Evolutionary conservation across 2,888 invertebrate species (phyloP), one percentile per base, ranked within the genome.

Genomic region (Dryobotodes eremita): DNA sequence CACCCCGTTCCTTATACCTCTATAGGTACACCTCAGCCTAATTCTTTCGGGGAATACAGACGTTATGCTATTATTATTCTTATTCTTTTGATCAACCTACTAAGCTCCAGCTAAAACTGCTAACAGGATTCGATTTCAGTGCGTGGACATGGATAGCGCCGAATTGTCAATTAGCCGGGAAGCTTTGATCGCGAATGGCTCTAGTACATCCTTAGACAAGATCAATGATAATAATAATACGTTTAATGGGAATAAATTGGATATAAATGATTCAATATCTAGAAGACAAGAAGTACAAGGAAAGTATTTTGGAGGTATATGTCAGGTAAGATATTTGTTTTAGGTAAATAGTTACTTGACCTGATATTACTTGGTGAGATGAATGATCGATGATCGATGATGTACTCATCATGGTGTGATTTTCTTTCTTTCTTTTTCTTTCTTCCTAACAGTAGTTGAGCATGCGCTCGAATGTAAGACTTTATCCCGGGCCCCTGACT

Each of bases 321-420:
- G 86, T 79, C 82, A 86, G 86, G 86, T 80, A 71, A 64, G 62
- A 36, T 2, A 17, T 55, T 31, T 46, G 20, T 31, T 53, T 20
- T 1, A n/a, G 20, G 2, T 31, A 23, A 4, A 4, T 61, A n/a
- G 11, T 53, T 31, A 8, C 42, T 48, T n/a, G 23, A 5, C 31
- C 1, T 15, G 36, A 62, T n/a, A 8, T 26, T 26, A 66, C 65
- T n/a, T n/a, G n/a, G n/a, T 46, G 46, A 26, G 26, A 66, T 20
- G 20, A 46, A 26, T 20, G n/a, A n/a, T n/a, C n/a, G n/a, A n/a
- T n/a, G n/a, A n/a, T n/a, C n/a, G n/a, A n/a, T n/a, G n/a, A n/a
- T n/a, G n/a, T n/a, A n/a, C n/a, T n/a, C n/a, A n/a, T n/a, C n/a
- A n/a, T n/a, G n/a, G n/a, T n/a, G n/a, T n/a, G n/a, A n/a, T n/a